These are phyloP conservation scores for Limenitis camilla DNA, from an alignment of 2,888 invertebrate species.

Conservation along the genomic window DNA sequence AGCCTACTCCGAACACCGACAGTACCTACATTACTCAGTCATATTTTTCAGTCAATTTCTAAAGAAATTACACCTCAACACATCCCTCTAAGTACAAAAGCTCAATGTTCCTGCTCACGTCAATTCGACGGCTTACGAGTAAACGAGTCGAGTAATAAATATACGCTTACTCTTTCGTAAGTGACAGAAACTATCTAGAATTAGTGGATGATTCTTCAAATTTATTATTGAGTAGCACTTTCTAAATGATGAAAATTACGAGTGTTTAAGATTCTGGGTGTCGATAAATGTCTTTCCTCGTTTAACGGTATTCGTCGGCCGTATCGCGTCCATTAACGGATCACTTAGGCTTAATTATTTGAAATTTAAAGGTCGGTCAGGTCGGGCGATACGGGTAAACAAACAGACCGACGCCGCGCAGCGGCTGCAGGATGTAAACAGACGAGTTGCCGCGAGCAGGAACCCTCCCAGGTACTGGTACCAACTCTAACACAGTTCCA, in stretches of 20 bases:
- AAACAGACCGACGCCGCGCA: constrained; percentile 29
- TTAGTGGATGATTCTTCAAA: neutral
- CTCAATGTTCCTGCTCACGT: constrained; percentile 43
- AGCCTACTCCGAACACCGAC: constrained; percentile 67
- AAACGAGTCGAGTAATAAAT: neutral
- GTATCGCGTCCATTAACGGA: constrained; percentile 44
- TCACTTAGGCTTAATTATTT: constrained; percentile 47
- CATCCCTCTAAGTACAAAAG: constrained; percentile 63
- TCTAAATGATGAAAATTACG: constrained; percentile 38
- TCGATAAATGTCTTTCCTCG: constrained; percentile 35
- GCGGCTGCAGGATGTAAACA: constrained; percentile 20
- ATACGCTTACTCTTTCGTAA: neutral
- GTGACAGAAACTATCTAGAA: neutral
- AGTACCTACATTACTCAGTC: constrained; percentile 71
- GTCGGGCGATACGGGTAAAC: constrained; percentile 26
- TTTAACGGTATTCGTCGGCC: constrained; percentile 35
- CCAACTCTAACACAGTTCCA: constrained; percentile 66
- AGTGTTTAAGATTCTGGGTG: constrained; percentile 38
- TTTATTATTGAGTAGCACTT: constrained; percentile 26
- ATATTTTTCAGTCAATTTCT: constrained; percentile 72
- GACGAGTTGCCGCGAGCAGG: constrained; percentile 34
- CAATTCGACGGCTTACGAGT: constrained; percentile 23
- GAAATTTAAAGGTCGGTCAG: constrained; percentile 34
- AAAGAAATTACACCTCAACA: constrained; percentile 65
- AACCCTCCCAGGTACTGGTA: constrained; percentile 31